Conservation (phyloP, 2,113 vertebrate species). For the Uria lomvia region DNA sequence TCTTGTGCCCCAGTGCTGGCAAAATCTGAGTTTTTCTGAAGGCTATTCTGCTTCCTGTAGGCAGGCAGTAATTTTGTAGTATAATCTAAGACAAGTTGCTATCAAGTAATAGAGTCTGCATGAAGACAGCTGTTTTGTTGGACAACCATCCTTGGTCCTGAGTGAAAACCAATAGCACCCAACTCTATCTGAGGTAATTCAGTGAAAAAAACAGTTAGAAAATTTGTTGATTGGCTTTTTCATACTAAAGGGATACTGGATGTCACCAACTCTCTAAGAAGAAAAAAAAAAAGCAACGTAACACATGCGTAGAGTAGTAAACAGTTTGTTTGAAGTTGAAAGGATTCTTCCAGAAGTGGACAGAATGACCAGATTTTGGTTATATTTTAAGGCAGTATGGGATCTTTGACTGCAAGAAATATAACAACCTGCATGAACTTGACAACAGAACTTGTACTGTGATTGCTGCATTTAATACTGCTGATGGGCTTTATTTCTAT, state of each 20-base stretch:
- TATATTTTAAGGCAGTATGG: neutral
- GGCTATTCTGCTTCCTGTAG: neutral
- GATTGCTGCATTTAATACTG: neutral
- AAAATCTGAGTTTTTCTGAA: neutral
- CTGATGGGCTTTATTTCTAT: neutral
- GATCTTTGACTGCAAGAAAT: neutral
- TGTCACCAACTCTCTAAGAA: neutral
- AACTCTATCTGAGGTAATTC: neutral
- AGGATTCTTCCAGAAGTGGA: neutral
- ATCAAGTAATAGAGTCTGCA: neutral
- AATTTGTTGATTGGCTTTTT: neutral
- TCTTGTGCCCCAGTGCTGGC: neutral
- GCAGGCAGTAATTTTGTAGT: neutral
- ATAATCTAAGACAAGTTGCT: neutral
- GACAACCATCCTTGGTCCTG: neutral
- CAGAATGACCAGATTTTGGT: neutral
- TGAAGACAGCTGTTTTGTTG: neutral
- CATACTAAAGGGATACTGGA: neutral
- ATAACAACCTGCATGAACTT: neutral
- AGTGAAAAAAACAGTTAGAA: neutral
- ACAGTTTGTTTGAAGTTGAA: neutral
- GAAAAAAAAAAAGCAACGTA: neutral
- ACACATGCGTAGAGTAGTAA: neutral
- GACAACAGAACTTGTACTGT: neutral
- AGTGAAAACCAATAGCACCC: neutral